A percentile compares a stretch with the other conserved stretches of the same genome.
phyloP scores from a whole-genome alignment of 2,113 vertebrate genomes.

The Micronycteris hirsuta region DNA sequence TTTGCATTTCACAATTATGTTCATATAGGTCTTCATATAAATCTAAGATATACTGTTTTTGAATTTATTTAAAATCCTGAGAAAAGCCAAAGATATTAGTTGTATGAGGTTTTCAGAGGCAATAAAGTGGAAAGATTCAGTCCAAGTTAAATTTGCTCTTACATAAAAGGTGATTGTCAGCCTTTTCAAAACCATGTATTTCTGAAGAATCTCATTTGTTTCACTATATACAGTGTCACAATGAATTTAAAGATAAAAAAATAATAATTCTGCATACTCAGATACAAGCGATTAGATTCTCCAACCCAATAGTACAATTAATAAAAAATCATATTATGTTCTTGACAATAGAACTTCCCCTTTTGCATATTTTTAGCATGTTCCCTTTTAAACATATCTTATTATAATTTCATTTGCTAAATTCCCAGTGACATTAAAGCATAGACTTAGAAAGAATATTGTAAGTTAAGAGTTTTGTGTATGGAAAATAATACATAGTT shows the following conservation, averaged over 20 bases:
- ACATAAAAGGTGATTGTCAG: not conserved
- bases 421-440: not conserved
- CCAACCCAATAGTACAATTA: not conserved
- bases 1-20: not conserved
- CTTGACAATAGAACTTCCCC: not conserved
- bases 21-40: not conserved
- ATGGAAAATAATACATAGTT: slow-evolving; percentile 33
- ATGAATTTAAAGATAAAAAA: slow-evolving; percentile 13
- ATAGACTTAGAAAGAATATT: not conserved
- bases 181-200: not conserved
- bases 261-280: not conserved
- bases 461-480: not conserved
- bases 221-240: not conserved
- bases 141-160: not conserved
- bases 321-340: not conserved
- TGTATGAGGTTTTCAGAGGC: not conserved
- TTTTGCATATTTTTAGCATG: not conserved
- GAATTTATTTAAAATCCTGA: not conserved
- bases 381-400: not conserved
- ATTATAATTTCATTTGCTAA: not conserved
- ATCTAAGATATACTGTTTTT: not conserved
- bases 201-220: not conserved
- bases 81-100: not conserved
- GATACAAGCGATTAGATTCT: not conserved
- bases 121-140: not conserved